Evolutionary conservation across 2,113 vertebrate genomes (phyloP).

Genomic region (Anseranas semipalmata): DNA sequence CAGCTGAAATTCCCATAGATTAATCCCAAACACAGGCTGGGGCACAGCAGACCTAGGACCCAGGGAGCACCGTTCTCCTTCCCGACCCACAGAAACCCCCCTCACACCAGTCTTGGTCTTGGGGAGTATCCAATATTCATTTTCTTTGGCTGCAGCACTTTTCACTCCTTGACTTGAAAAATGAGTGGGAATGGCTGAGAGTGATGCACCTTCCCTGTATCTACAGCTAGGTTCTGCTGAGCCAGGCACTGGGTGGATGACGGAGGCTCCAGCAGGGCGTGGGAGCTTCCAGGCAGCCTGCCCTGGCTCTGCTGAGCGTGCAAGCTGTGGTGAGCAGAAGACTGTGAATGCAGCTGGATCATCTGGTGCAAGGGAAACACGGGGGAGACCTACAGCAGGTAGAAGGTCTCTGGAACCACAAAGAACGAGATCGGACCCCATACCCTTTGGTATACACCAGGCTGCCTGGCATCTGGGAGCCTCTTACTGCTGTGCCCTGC

Average conservation of each 20-base stretch:
- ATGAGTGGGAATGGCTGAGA: not conserved
- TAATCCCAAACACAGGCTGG: not conserved
- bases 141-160: not conserved
- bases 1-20: not conserved
- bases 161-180: not conserved
- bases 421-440: not conserved
- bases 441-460: not conserved
- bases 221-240: not conserved
- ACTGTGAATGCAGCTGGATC: not conserved
- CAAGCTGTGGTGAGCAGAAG: not conserved
- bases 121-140: not conserved
- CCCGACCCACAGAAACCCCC: not conserved
- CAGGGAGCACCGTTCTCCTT: not conserved
- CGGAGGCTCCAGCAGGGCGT: not conserved
- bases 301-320: fast-evolving
- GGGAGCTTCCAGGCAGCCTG: not conserved
- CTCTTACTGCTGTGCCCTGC: not conserved
- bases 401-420: not conserved
- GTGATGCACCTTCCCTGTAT: not conserved
- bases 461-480: not conserved
- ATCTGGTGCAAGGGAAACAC: not conserved
- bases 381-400: not conserved
- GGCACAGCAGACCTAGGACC: not conserved
- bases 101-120: not conserved
- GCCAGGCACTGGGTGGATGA: not conserved